These are phyloP conservation scores for Cyprinella venusta DNA, from an alignment of 2,797 vertebrate genomes.

Conservation along the genomic window DNA sequence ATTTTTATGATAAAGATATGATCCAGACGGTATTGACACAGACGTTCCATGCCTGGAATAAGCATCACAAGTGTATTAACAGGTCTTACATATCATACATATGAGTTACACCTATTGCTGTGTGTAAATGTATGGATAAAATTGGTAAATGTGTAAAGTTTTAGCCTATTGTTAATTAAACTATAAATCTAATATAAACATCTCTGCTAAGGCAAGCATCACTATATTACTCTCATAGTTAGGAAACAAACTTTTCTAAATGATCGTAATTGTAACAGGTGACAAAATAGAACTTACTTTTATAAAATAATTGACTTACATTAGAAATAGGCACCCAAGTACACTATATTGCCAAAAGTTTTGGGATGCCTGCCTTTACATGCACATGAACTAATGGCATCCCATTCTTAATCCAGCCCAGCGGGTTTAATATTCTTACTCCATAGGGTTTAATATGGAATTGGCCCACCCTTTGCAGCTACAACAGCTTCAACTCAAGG, in stretches of 20 bases:
- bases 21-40: conserved; percentile 56
- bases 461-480: too few relatives aligned
- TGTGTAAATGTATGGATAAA: conserved; percentile 19
- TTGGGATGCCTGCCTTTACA: too few relatives aligned
- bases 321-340: neutral
- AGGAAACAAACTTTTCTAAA: neutral
- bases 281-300: neutral
- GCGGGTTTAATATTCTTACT: too few relatives aligned
- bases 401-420: too few relatives aligned
- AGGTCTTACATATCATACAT: conserved; percentile 47
- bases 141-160: conserved; percentile 1
- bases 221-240: neutral
- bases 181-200: conserved; percentile 10
- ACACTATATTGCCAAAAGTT: too few relatives aligned
- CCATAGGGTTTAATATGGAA: too few relatives aligned
- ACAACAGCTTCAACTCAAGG: too few relatives aligned
- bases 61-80: conserved; percentile 39
- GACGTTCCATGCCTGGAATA: conserved; percentile 33
- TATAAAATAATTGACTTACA: neutral
- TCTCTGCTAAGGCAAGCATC: neutral
- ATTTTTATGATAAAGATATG: conserved; percentile 63
- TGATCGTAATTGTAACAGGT: neutral
- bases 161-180: conserved; percentile 23
- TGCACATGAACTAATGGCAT: too few relatives aligned
- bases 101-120: conserved; percentile 16